phyloP scores from a whole-genome alignment of 2,113 vertebrate species.

The Myrmophylax atrothorax region DNA sequence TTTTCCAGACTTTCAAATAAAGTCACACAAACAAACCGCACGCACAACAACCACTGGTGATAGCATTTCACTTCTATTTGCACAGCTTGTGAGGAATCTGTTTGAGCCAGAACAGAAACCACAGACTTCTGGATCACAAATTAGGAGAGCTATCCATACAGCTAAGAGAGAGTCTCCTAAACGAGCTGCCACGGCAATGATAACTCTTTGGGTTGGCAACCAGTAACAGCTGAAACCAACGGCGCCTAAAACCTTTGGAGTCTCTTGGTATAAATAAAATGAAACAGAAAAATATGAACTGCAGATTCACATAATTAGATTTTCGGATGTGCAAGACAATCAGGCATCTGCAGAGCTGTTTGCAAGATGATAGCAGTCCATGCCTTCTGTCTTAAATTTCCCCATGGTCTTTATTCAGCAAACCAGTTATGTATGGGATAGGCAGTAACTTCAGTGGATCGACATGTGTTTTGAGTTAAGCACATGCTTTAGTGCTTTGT shows the following conservation, averaged over 20 bases:
- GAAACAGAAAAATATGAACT: background rate
- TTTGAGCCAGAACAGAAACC: conserved; percentile 4
- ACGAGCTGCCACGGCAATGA: background rate
- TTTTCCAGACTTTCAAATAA: background rate
- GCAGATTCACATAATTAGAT: background rate
- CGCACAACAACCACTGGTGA: background rate
- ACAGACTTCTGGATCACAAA: background rate
- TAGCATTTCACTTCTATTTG: background rate
- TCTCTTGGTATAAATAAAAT: background rate
- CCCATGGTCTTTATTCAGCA: background rate
- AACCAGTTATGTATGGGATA: background rate
- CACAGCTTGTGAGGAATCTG: conserved; percentile 4
- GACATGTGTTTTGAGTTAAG: background rate
- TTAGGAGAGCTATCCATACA: background rate
- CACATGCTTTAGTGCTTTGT: background rate
- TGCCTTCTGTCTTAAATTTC: conserved; percentile 20
- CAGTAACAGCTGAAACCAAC: background rate
- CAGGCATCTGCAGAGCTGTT: conserved; percentile 2
- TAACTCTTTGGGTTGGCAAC: background rate
- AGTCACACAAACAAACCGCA: background rate
- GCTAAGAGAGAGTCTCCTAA: background rate
- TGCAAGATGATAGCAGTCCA: background rate
- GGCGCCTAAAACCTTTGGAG: background rate
- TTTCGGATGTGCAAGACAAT: background rate
- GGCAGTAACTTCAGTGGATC: background rate